phyloP scores from a whole-genome alignment of 2,888 invertebrate species.

The Hydropsyche betteni region DNA sequence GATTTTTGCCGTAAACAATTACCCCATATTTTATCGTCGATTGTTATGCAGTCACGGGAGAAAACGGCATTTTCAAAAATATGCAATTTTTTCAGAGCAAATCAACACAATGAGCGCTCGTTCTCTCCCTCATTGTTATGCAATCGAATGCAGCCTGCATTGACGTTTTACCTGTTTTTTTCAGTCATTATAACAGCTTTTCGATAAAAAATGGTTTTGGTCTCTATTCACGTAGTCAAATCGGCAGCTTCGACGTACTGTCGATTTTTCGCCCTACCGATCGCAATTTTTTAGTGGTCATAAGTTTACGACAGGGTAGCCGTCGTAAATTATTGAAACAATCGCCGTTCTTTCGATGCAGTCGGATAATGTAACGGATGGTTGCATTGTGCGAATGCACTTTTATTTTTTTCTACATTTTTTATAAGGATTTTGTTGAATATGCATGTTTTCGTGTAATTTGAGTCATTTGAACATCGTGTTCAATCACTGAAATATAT shows the following conservation, averaged over 20 bases:
- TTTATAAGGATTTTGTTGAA: too few species aligned
- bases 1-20: slow-evolving; percentile 14
- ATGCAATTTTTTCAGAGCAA: slow-evolving; percentile 47
- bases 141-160: slow-evolving; percentile 27
- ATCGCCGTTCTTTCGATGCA: neutral
- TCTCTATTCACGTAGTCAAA: slow-evolving; percentile 7
- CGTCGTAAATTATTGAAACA: slow-evolving; percentile 17
- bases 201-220: neutral
- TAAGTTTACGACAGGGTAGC: neutral
- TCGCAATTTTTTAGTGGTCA: neutral
- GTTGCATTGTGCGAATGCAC: too few species aligned
- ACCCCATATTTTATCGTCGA: slow-evolving; percentile 5
- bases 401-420: neutral
- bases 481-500: too few species aligned
- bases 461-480: too few species aligned
- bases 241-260: neutral
- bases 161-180: slow-evolving; percentile 31
- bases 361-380: too few species aligned
- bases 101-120: slow-evolving; percentile 32
- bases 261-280: neutral
- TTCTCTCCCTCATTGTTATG: slow-evolving; percentile 43
- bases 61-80: slow-evolving; percentile 38
- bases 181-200: neutral
- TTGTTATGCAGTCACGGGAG: slow-evolving; percentile 2
- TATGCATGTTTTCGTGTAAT: too few species aligned